phyloP scores from a whole-genome alignment of 2,888 invertebrate species.

The Pterostichus madidus region DNA sequence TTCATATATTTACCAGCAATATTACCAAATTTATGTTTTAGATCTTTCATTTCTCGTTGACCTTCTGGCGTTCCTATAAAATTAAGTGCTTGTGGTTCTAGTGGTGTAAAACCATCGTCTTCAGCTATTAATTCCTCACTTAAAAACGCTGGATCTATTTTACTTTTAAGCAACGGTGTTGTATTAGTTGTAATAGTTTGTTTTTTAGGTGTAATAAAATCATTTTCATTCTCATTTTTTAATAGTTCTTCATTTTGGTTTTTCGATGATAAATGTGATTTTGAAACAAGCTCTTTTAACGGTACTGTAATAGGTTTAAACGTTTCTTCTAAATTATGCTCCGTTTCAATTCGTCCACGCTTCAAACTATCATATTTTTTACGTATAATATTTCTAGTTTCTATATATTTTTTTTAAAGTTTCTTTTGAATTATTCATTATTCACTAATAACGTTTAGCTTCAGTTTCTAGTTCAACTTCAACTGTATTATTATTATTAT shows the following conservation, averaged over 20 bases:
- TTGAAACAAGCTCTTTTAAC: no score
- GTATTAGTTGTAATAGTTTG: not conserved
- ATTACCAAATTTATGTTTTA: not conserved
- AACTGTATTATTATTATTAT: no score
- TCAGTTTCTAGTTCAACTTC: no score
- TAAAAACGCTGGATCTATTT: not conserved
- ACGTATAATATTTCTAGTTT: no score
- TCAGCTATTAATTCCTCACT: not conserved
- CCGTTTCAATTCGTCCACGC: no score
- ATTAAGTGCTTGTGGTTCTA: not conserved
- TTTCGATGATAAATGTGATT: no score
- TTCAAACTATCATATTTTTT: no score
- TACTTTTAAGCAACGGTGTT: not conserved
- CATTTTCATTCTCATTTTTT: no score
- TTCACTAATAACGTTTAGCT: not conserved
- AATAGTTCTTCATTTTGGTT: no score
- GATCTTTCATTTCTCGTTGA: not conserved
- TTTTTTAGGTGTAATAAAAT: not conserved
- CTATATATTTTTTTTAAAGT: no score
- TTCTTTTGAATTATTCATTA: not conserved
- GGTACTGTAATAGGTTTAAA: no score
- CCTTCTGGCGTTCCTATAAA: not conserved
- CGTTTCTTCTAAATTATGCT: no score
- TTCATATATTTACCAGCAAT: not conserved
- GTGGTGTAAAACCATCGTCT: not conserved